Evolutionary conservation across 1,140 invertebrate genomes (phyloP), one percentile per base, ranked within the genome.

Genomic region (Drosophila rufa): DNA sequence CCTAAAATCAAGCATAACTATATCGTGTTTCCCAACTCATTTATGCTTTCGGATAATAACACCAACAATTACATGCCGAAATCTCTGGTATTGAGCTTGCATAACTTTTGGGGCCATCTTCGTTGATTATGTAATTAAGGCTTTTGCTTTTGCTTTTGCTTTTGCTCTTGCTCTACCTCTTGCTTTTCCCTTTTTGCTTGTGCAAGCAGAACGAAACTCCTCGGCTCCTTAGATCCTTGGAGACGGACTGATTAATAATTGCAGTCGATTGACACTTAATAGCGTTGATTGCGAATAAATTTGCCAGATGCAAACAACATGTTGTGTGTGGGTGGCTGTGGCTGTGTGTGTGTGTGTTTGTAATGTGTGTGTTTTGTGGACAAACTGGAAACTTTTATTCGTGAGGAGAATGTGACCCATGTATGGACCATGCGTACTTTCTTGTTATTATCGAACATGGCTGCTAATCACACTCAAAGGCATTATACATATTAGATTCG

Each of bases 401-500:
- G 27, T 36, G 9, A n/a, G 15, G 19, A 55, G 22, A 14, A 33
- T 19, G 15, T 12, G 33, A 36, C 33, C 25, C 47, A 53, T 33
- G 50, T 36, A 48, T 33, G 62, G 53, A 55, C 40, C 30, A 27
- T 30, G 22, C 11, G 40, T 47, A 61, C 46, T 38, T 53, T 65
- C 66, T 57, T 79, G 76, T 74, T 65, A 79, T 73, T 74, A 79
- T 66, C 22, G 53, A 42, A 55, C 66, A 74, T 82, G 73, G 61
- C 75, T 66, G 64, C 80, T 83, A 76, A 80, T 80, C 76, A 83
- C 71, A 76, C 80, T 84, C 81, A 79, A 64, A 76, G 81, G 76
- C 76, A 80, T 68, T 71, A 69, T 59, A 75, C 64, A 81, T 67
- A 79, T 79, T 79, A 60, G 69, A 80, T 80, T 75, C 77, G 60